Base-by-base conservation (phyloP, 1,140 invertebrate species). In the Zaprionus africanus region DNA sequence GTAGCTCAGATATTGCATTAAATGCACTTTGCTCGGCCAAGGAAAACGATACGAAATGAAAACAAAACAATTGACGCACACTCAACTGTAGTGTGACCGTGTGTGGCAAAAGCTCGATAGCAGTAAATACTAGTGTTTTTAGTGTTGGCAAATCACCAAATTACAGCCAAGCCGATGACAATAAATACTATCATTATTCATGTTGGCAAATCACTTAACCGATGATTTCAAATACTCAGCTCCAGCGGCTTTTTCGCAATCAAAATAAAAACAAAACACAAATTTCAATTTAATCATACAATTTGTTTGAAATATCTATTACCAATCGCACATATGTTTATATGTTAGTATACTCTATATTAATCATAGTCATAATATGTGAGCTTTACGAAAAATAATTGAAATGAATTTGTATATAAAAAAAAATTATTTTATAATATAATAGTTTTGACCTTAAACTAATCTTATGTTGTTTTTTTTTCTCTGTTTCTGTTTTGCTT, bases 1-100 rank as follows among this genome's bases (percentile, higher is more conserved):
- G n/a, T 63, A 59, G 63, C 59, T 36, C 51, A 76, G 61, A 76
- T 73, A 76, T 56, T 83, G 76, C 81, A 83, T 83, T 77, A 60
- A 81, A 66, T 76, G 76, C 64, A 76, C 76, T 81, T 81, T 79
- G 79, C 63, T 76, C 73, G 66, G 17, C n/a, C 41, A 68, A 38
- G 49, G 17, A 63, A 70, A 59, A 49, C 36, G 38, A 6, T 22
- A 13, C 41, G 38, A 63, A 59, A 71, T 60, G 41, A 70, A 71
- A 71, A 60, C 54, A 76, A 76, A 59, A 53, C 51, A 67, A 60
- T 22, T 38, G 46, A 12, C 26, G 49, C 49, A 46, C n/a, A 9
- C n/a, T 46, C 41, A 46, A 46, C 11, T 9, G 41, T 17, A 46
- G 41, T 46, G 41, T 46, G n/a, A 46, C 41, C 41, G 41, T 46